Conservation (phyloP, 2,113 vertebrate species). For the Nesoenas mayeri region DNA sequence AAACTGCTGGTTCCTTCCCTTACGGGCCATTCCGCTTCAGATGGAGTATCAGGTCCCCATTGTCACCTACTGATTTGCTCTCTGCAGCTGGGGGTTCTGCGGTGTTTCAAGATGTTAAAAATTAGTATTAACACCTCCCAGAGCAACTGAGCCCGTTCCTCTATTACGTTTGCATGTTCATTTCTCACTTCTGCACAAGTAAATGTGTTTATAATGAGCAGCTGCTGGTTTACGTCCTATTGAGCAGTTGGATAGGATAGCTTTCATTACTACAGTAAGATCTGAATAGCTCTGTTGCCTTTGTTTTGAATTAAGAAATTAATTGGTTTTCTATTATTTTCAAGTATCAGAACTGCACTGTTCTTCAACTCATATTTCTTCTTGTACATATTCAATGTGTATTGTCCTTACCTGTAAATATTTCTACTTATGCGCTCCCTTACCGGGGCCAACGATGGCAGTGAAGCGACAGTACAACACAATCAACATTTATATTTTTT, state of each 20-base stretch:
- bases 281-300: not conserved
- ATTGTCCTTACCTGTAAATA: not conserved
- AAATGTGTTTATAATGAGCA: not conserved
- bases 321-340: not conserved
- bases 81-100: not conserved
- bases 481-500: not conserved
- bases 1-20: not conserved
- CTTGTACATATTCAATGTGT: not conserved
- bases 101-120: not conserved
- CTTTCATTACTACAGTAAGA: not conserved
- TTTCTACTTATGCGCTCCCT: not conserved
- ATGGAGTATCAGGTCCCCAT: rapidly evolving
- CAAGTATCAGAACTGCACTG: not conserved
- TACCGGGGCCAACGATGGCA: not conserved
- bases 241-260: not conserved
- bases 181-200: not conserved
- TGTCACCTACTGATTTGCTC: not conserved
- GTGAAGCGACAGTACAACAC: not conserved
- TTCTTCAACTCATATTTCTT: not conserved
- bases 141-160: not conserved
- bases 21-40: not conserved
- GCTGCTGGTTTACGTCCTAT: not conserved
- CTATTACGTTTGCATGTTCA: not conserved
- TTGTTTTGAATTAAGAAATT: not conserved
- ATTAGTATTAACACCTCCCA: not conserved